Evolutionary conservation across 2,888 invertebrate species (phyloP).

Genomic region (Tetrapedia diversipes): DNA sequence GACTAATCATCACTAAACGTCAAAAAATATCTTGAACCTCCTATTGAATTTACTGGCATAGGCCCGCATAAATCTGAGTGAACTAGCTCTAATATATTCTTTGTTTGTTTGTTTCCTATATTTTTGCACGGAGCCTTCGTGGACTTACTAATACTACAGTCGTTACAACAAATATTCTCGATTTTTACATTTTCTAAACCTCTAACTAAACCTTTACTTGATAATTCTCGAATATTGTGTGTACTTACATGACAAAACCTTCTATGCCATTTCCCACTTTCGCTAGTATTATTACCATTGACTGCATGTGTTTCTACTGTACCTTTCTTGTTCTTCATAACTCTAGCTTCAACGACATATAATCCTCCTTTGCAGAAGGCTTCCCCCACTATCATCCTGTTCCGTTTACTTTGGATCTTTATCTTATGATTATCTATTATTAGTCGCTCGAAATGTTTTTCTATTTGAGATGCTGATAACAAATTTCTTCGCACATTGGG

Average conservation of each 20-base stretch:
- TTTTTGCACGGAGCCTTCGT: conserved; percentile 29
- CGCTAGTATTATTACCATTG: not conserved
- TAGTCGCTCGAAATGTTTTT: conserved; percentile 28
- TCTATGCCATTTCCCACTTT: conserved; percentile 5
- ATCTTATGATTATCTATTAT: too few species aligned
- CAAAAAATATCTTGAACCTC: not conserved
- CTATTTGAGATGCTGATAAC: conserved; percentile 35
- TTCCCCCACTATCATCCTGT: conserved; percentile 16
- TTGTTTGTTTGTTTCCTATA: not conserved
- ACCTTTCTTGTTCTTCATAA: conserved; percentile 1
- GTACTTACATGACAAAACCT: too few species aligned
- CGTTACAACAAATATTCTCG: conserved; percentile 16
- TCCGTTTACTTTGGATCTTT: conserved; percentile 12
- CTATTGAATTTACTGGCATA: too few species aligned
- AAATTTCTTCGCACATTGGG: conserved; percentile 37
- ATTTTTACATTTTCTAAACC: conserved; percentile 26
- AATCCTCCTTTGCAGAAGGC: conserved; percentile 17
- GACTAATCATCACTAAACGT: not conserved
- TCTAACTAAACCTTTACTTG: conserved; percentile 6
- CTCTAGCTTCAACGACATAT: conserved; percentile 17
- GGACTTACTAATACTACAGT: conserved; percentile 29
- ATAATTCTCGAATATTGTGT: too few species aligned
- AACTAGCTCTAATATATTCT: too few species aligned
- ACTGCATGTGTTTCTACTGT: not conserved
- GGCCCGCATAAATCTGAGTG: too few species aligned